Base-by-base conservation (phyloP, 2,888 invertebrate genomes). In the Coenonympha arcania region DNA sequence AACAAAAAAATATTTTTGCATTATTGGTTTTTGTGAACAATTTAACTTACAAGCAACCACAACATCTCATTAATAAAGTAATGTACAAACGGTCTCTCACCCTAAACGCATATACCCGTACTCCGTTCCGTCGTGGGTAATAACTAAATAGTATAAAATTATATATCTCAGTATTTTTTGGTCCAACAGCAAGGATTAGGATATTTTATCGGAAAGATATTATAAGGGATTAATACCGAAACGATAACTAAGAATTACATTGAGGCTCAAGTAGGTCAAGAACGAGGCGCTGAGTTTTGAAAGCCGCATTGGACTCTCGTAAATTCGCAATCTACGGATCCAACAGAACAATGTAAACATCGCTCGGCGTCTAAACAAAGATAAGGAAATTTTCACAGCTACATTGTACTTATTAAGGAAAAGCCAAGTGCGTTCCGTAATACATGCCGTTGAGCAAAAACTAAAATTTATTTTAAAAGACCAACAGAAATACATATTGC, bases 231-330 rank as follows among this genome's bases (percentile, higher is more conserved):
- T 48, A 45, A 39, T 26, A 9, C 37, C 39, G 39, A 53, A 44
- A 43, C 19, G 6, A 26, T 22, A n/a, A n/a, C 20, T 18, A 22
- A 18, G 31, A 30, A 26, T 48, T 54, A 36, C 26, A 51, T 48
- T 51, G 31, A 41, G 39, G 15, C 15, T 13, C 22, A 70, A 63
- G 62, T 69, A 49, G 67, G 74, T 71, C 73, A 71, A 71, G 66
- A 66, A 48, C 61, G 54, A 56, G 59, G 50, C 36, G 56, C 57
- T 55, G 57, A 60, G 20, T 58, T 59, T 50, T 61, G 65, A 67
- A 68, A 62, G 41, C 50, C 53, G 52, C 59, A 62, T 60, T 61
- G 59, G 57, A 55, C 56, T 46, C 41, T 48, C 52, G 52, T 52
- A 50, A 44, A 59, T 54, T 52, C 28, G 41, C 37, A n/a, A 40